A percentile compares a stretch with the other conserved stretches of the same genome.
Evolutionary conservation across 2,113 vertebrate species (phyloP).

Genomic region (Carettochelys insculpta): DNA sequence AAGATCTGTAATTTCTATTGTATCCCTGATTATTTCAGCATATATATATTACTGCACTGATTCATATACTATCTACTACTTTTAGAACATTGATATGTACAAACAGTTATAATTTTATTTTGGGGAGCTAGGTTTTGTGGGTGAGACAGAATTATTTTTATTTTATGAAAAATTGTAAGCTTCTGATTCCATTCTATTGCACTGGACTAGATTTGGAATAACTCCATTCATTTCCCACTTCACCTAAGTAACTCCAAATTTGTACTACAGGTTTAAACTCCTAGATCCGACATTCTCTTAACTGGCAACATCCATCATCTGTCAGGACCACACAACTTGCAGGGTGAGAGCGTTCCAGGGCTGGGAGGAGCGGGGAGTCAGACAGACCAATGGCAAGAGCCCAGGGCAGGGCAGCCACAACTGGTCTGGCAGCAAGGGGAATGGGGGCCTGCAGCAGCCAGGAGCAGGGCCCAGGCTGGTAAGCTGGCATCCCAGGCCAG

Average conservation of each 20-base stretch:
- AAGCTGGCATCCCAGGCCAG: no score
- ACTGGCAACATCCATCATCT: no score
- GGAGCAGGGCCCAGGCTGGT: no score
- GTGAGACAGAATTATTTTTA: not conserved
- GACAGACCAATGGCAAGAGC: no score
- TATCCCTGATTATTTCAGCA: not conserved
- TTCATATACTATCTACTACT: not conserved
- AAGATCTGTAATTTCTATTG: slow-evolving; percentile 50
- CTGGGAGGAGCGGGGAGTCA: no score
- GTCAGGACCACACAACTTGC: no score
- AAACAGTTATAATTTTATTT: not conserved
- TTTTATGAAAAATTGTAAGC: not conserved
- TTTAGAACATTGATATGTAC: not conserved
- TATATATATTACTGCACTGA: not conserved
- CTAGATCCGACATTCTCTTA: no score
- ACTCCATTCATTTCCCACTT: not conserved
- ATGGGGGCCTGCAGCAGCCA: no score
- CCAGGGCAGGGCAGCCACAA: no score
- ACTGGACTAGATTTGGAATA: not conserved
- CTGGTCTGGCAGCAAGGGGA: no score
- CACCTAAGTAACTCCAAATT: slow-evolving; percentile 29
- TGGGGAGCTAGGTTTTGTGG: not conserved
- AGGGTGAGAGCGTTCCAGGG: no score
- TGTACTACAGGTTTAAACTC: slow-evolving; percentile 7
- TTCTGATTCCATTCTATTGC: not conserved